Evolutionary conservation across 2,113 vertebrate species (phyloP).

Genomic region (Chelonoidis abingdonii): DNA sequence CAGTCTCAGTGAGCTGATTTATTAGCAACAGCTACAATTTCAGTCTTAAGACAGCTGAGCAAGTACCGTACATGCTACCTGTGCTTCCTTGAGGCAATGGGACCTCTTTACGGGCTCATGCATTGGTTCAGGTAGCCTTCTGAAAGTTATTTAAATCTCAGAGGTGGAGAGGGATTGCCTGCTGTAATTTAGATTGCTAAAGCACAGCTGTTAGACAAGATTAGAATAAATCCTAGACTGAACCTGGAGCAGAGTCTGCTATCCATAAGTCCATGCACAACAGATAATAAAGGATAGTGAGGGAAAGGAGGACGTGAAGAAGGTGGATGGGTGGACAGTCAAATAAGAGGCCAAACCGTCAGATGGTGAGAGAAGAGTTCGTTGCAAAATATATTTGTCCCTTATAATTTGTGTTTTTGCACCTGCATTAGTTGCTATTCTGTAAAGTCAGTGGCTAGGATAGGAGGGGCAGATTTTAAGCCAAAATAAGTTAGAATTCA

Average conservation of each 20-base stretch:
- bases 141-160: not conserved
- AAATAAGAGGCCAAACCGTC: not conserved
- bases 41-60: not conserved
- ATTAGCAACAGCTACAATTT: not conserved
- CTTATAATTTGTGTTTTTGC: not conserved
- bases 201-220: not conserved
- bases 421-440: not conserved
- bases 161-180: not conserved
- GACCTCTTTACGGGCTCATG: not conserved
- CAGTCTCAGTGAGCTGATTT: not conserved
- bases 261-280: not conserved
- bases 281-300: not conserved
- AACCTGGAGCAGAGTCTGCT: not conserved
- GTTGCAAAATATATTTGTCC: not conserved
- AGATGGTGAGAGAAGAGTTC: accelerated
- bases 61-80: not conserved
- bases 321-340: not conserved
- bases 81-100: accelerated
- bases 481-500: not conserved
- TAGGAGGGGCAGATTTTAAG: not conserved
- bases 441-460: not conserved
- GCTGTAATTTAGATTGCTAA: not conserved
- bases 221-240: not conserved
- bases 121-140: not conserved
- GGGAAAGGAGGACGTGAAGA: not conserved